Evolutionary conservation across 2,797 vertebrate species (phyloP), one percentile per base, ranked within the genome.

Genomic region (Manis crassicaudata): DNA sequence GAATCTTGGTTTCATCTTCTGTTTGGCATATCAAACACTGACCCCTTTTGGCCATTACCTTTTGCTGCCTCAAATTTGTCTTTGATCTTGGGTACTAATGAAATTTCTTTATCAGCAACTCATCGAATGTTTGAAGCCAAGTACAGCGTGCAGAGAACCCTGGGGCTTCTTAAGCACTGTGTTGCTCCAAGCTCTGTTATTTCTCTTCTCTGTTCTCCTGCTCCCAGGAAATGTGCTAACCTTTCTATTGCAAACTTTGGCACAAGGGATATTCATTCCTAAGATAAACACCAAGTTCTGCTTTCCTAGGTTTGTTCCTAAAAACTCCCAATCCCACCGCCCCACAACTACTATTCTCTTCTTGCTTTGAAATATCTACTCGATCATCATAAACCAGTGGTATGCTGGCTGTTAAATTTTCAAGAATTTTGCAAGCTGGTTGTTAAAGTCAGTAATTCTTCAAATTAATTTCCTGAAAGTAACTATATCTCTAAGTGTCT

Each of bases 21-120:
- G 68, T 86, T 95, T 90, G 84, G 3, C 84, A 97, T 52, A 97
- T 96, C 96, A 87, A 97, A 97, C 81, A 90, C 96, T 96, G 97
- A 97, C 97, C 96, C 92, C 97, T 98, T 94, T 96, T 94, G 98
- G 97, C 80, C 97, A 70, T 5, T 62, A 60, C 75, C 8, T 81
- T 88, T 73, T 16, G 52, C 76, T 96, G 79, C 83, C 88, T 97
- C 46, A 11, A 10, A 0, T 12, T 1, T 83, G 10, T 0, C 11
- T 65, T 58, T 8, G 0, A 21, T 95, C 32, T 20, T 4, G 50
- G 63, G 79, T 17, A 58, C 13, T 18, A 14, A 32, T 2, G 50
- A 62, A 21, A 79, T 21, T 5, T 32, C 68, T 9, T 5, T 43
- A 37, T 29, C 27, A 21, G 29, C 29, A 43, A 32, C 43, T 56